Evolutionary conservation across 2,888 invertebrate species (phyloP).

Genomic region (Apamea sordens): DNA sequence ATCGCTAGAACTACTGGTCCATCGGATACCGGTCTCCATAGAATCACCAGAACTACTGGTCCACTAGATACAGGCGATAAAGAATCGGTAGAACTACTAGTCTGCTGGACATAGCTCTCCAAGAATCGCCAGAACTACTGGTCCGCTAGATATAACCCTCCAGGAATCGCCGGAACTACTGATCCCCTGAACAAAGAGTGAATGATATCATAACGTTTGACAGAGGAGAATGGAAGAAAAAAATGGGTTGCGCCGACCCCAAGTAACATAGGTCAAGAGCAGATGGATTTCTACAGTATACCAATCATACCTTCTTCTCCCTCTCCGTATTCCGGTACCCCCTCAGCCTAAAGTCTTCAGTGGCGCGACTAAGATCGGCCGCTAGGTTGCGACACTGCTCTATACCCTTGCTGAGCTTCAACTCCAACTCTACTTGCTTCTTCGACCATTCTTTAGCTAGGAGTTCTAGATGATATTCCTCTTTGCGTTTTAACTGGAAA

Average conservation of each 20-base stretch:
- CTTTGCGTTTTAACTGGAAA: conserved; percentile 89
- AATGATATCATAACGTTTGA: not conserved
- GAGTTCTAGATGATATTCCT: conserved; percentile 88
- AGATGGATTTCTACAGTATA: not conserved
- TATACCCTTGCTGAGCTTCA: conserved; percentile 89
- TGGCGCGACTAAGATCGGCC: conserved; percentile 90
- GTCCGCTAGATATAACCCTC: too few species aligned
- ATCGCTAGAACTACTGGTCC: too few species aligned
- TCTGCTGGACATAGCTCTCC: not conserved
- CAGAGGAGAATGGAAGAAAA: not conserved
- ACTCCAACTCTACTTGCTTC: conserved; percentile 89
- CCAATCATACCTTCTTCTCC: conserved; percentile 83
- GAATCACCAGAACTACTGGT: too few species aligned
- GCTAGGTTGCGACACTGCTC: conserved; percentile 91
- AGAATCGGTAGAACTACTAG: not conserved
- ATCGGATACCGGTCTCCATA: too few species aligned
- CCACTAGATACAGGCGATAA: too few species aligned
- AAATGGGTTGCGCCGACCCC: not conserved
- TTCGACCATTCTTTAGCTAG: conserved; percentile 91
- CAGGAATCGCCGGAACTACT: not conserved
- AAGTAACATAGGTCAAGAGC: not conserved
- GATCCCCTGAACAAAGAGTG: not conserved
- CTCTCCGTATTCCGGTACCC: conserved; percentile 88
- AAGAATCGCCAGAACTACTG: not conserved
- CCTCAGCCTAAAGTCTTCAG: conserved; percentile 89